Evolutionary conservation across 2,888 invertebrate species (phyloP), one percentile per base, ranked within the genome.

Genomic region (Rosalia funebris): DNA sequence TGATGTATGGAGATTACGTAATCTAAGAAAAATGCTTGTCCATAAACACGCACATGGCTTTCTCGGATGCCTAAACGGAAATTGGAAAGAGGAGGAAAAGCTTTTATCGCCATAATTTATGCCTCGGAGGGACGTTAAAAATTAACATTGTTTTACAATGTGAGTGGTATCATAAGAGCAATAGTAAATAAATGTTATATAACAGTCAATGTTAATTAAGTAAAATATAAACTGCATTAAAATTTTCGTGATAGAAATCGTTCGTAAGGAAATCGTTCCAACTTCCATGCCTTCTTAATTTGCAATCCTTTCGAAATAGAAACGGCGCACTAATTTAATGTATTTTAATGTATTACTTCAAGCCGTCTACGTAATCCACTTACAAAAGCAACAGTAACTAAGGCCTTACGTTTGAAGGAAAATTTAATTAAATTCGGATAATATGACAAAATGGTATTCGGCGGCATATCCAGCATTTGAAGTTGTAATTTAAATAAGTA

Each of bases 81-180:
- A 55, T 44, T 55, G 44, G 44, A 44, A 34, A 55, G 25, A 45
- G 12, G 19, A 50, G 37, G 12, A 32, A n/a, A 45, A 31, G 45
- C 45, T 34, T 55, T 55, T 55, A 55, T 55, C 45, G 36, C 34
- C 16, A 45, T 55, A 34, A 55, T 44, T 44, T 44, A 55, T 44
- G n/a, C 9, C 12, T 11, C n/a, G 19, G 19, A 14, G 14, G 25
- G 39, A 7, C 14, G 39, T 39, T 39, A 15, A 12, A 39, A 39
- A 39, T 39, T 39, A 39, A 39, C 7, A 15, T 4, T 4, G 36
- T 36, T 25, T 25, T 25, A 25, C 3, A 25, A 25, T n/a, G n/a
- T n/a, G n/a, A n/a, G n/a, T n/a, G n/a, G n/a, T n/a, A n/a, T n/a
- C n/a, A n/a, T n/a, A n/a, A n/a, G n/a, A n/a, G n/a, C n/a, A n/a